Percentiles rank a stretch among this genome's conserved stretches.
Evolutionary conservation across 35 echinoderm and acorn worm species (phyloP).

Genomic region (Anneissia japonica): DNA sequence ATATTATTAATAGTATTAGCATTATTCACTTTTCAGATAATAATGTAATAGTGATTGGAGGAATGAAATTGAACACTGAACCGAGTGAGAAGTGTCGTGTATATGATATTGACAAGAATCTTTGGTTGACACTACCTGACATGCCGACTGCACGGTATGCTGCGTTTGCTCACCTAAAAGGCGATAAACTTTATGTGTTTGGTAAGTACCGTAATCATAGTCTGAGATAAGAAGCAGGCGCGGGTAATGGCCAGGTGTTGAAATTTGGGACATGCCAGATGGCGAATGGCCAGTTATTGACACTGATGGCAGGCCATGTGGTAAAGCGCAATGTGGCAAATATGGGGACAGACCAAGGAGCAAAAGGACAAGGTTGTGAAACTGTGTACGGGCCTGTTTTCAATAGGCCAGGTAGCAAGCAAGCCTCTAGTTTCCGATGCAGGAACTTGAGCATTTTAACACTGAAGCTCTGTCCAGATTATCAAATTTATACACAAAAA

Average conservation of each 20-base stretch:
- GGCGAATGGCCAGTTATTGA: neutral
- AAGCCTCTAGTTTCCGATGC: too few species aligned
- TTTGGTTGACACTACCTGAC: slow-evolving; percentile 74
- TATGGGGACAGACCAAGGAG: neutral
- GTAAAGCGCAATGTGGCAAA: neutral
- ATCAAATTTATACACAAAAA: too few species aligned
- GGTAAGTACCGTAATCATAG: slow-evolving; percentile 23
- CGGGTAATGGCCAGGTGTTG: neutral
- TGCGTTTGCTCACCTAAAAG: slow-evolving; percentile 51
- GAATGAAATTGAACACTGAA: slow-evolving; percentile 78
- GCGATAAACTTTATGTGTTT: slow-evolving; percentile 80
- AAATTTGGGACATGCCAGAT: neutral
- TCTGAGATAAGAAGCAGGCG: neutral
- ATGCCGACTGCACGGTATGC: slow-evolving; percentile 83
- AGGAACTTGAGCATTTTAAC: too few species aligned
- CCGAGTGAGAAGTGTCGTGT: slow-evolving; percentile 60
- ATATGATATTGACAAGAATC: slow-evolving; percentile 59
- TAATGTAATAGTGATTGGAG: slow-evolving; percentile 74
- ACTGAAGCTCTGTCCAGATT: too few species aligned
- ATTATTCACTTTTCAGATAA: slow-evolving; percentile 34
- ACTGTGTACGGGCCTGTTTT: neutral
- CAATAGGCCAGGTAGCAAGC: neutral
- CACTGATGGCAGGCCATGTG: neutral
- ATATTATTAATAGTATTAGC: neutral
- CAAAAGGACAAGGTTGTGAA: neutral